These are phyloP conservation scores for Sinocyclocheilus maitianheensis DNA, from an alignment of 2,113 vertebrate species.

Conservation along the genomic window DNA sequence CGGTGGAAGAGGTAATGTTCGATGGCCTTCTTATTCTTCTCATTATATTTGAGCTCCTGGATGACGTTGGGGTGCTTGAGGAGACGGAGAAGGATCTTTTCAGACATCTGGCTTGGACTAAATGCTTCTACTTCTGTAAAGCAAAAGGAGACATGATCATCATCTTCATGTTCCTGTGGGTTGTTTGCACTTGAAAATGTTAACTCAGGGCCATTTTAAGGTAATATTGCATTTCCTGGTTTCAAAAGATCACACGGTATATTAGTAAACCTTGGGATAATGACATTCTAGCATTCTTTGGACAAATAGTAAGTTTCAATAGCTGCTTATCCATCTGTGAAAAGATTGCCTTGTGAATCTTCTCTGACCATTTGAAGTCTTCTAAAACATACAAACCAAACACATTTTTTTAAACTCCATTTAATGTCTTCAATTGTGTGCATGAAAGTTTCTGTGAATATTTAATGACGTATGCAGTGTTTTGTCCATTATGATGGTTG, in stretches of 20 bases:
- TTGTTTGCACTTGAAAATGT: not conserved
- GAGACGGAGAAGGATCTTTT: constrained; percentile 97
- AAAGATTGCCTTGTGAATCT: not conserved
- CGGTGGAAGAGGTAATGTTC: constrained; percentile 99
- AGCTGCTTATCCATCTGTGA: not conserved
- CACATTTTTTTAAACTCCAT: too few relatives aligned
- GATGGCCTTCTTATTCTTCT: constrained; percentile 93
- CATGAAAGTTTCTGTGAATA: not conserved
- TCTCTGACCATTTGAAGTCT: not conserved
- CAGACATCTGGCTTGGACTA: constrained; percentile 92
- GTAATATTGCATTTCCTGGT: not conserved
- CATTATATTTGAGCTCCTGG: constrained; percentile 96
- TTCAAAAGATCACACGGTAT: not conserved
- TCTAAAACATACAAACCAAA: not conserved
- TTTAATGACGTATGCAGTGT: not conserved
- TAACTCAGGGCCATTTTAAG: not conserved
- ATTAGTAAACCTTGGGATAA: not conserved
- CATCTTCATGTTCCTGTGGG: not conserved
- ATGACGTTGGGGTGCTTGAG: constrained; percentile 97
- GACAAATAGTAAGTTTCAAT: not conserved
- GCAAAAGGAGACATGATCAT: not conserved
- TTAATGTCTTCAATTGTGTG: too few relatives aligned
- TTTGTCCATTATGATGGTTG: not conserved
- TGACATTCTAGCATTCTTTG: not conserved
- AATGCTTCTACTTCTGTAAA: constrained; percentile 92